These are phyloP conservation scores for Sphecodes monilicornis DNA, from an alignment of 2,888 invertebrate genomes.

Conservation along the genomic window DNA sequence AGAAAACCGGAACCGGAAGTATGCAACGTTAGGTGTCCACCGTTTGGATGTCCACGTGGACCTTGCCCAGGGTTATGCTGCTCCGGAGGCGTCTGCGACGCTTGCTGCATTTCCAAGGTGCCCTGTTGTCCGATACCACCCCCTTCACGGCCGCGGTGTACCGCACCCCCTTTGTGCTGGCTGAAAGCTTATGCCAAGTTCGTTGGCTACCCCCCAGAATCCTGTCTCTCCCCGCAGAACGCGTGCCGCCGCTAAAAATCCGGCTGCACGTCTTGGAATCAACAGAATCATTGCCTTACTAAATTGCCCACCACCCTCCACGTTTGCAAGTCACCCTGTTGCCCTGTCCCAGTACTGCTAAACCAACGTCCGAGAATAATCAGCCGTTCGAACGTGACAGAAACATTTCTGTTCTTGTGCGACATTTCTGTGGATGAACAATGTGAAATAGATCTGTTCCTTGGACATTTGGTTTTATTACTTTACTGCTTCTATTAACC, in stretches of 20 bases:
- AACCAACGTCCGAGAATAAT: background rate
- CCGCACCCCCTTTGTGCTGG: constrained; percentile 50
- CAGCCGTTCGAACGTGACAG: no score
- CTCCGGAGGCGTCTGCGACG: constrained; percentile 68
- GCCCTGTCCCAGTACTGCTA: background rate
- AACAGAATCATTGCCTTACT: background rate
- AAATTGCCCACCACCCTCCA: constrained; percentile 8
- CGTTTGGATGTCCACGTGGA: constrained; percentile 75
- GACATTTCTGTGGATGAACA: background rate
- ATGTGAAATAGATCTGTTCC: background rate
- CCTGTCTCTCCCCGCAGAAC: constrained; percentile 36
- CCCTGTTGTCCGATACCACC: constrained; percentile 64
- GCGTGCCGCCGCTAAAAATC: constrained; percentile 2
- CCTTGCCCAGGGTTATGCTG: constrained; percentile 77
- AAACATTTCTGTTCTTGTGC: background rate
- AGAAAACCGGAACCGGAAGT: constrained; percentile 77
- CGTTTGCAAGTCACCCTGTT: constrained; percentile 14
- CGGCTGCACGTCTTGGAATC: background rate
- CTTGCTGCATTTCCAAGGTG: constrained; percentile 74
- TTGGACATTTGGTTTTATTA: no score
- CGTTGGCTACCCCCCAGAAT: constrained; percentile 41
- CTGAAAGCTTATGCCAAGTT: constrained; percentile 32
- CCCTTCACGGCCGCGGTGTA: constrained; percentile 61
- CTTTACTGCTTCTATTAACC: no score
- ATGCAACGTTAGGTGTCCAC: constrained; percentile 76